phyloP scores from a whole-genome alignment of 1,140 invertebrate species.

The Limonius californicus region DNA sequence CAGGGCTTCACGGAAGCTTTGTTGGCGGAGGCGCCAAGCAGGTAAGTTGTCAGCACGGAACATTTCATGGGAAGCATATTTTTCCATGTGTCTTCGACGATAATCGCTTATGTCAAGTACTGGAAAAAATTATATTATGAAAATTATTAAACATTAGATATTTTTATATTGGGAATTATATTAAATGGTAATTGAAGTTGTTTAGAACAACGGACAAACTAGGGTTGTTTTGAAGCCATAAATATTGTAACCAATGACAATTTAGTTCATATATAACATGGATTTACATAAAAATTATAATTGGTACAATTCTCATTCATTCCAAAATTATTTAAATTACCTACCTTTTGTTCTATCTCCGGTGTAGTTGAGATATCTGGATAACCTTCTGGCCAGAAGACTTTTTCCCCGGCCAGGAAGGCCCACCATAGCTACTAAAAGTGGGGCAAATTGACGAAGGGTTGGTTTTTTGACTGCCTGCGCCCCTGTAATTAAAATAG shows the following conservation, averaged over 20 bases:
- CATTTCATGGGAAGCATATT: slow-evolving; percentile 78
- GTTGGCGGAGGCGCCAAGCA: slow-evolving; percentile 70
- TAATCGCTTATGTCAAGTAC: slow-evolving; percentile 88
- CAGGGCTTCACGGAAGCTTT: slow-evolving; percentile 78
- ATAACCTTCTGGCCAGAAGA: slow-evolving; percentile 83
- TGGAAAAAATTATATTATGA: slow-evolving; percentile 45
- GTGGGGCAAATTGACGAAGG: slow-evolving; percentile 61
- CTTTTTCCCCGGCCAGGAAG: slow-evolving; percentile 89
- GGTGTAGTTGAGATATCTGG: slow-evolving; percentile 85
- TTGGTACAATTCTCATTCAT: too few relatives aligned
- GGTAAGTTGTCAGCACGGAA: slow-evolving; percentile 80
- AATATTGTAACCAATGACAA: too few relatives aligned
- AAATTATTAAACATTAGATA: too few relatives aligned
- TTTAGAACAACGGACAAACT: too few relatives aligned
- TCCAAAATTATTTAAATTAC: too few relatives aligned
- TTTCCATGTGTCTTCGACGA: slow-evolving; percentile 69
- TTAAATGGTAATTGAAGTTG: too few relatives aligned
- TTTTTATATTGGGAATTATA: too few relatives aligned
- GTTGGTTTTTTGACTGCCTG: slow-evolving; percentile 47
- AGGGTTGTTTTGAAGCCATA: too few relatives aligned
- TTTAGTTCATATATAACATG: too few relatives aligned
- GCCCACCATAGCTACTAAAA: slow-evolving; percentile 87
- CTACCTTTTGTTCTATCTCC: slow-evolving; percentile 81
- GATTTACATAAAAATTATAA: too few relatives aligned
- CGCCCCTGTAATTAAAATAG: slow-evolving; percentile 48